Base-by-base conservation (phyloP, 1,140 invertebrate genomes). In the Pectinophora gossypiella region DNA sequence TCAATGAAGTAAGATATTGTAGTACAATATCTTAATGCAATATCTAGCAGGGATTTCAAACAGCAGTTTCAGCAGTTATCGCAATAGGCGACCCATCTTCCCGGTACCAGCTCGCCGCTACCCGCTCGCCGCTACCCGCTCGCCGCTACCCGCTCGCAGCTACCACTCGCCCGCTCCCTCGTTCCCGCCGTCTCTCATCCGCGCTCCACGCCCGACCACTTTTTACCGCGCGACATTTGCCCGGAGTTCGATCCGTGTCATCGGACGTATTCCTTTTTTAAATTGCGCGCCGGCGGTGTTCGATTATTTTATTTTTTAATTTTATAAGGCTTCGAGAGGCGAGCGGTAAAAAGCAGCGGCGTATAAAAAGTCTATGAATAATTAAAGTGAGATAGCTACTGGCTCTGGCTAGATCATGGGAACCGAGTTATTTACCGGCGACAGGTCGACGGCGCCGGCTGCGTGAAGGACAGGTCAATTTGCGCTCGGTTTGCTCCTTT, bases 181-280 rank as follows among this genome's bases (percentile, higher is more conserved):
- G n/a, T n/a, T n/a, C 53, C 12, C 54, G 38, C 21, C 48, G 10
- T 23, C 32, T 19, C 36, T 43, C 50, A 48, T 43, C 38, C 60
- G 50, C 70, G 54, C 64, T 63, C 64, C 51, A 48, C 69, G 76
- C 62, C 70, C 68, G 83, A 86, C 81, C 76, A 78, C 79, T 86
- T 86, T 86, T 86, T 85, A 86, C 76, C 72, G 72, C 77, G 80
- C 83, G 83, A 83, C 80, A 84, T 86, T 86, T 86, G 80, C 83
- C 83, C 80, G 79, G 83, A 86, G 83, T 86, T 86, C 83, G 80
- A 83, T 83, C 79, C 79, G 81, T 86, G 83, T 86, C 83, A 85
- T 86, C 76, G 74, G 79, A 84, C 82, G 73, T 83, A 83, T 83
- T 84, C 77, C 77, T 86, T 81, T 86, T 84, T 84, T 76, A 76